Evolutionary conservation across 2,797 vertebrate species (phyloP), one percentile per base, ranked within the genome.

Genomic region (Pangasius mekongensis): DNA sequence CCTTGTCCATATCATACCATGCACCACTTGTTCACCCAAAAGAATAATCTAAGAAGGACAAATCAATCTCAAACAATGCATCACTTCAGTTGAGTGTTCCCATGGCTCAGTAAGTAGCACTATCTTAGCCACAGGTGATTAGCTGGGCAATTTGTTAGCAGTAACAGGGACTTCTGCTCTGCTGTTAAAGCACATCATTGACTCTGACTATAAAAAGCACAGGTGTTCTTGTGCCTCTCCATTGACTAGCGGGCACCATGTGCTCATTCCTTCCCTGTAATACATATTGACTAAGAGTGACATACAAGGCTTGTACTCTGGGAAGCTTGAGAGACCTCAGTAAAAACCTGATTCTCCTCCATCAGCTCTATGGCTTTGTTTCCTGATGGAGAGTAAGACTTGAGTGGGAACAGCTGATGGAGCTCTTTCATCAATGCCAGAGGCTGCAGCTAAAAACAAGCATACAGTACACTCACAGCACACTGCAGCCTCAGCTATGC

Each of bases 131-230:
- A 56, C 73, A 73, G 77, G 81, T 88, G 89, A 87, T 88, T 83
- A 85, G 85, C 82, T 9, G 24, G 87, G 84, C 69, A 74, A 76
- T 86, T 76, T 43, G 54, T 74, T 62, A 60, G 81, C 60, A 27
- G 83, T 84, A 76, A 89, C 88, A 69, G 39, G 11, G 54, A 60
- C 71, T 47, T 66, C 83, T 88, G 58, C 84, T 89, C 64, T 85
- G 60, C 62, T 88, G 81, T 71, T 71, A 87, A 81, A 88, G 36
- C 47, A 81, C 90, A 69, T 88, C 66, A 84, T 82, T 56, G 87
- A 87, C 58, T 84, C 62, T 24, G 80, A 84, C 33, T 71, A 58
- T 52, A 84, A 84, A 66, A 33, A 67, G 83, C 88, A 69, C 87
- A 66, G 66, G 71, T 69, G 60, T 36, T 66, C 76, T 69, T 56